These are phyloP conservation scores for Hapalemur alaotrensis DNA, from an alignment of 2,797 vertebrate genomes.

Conservation along the genomic window DNA sequence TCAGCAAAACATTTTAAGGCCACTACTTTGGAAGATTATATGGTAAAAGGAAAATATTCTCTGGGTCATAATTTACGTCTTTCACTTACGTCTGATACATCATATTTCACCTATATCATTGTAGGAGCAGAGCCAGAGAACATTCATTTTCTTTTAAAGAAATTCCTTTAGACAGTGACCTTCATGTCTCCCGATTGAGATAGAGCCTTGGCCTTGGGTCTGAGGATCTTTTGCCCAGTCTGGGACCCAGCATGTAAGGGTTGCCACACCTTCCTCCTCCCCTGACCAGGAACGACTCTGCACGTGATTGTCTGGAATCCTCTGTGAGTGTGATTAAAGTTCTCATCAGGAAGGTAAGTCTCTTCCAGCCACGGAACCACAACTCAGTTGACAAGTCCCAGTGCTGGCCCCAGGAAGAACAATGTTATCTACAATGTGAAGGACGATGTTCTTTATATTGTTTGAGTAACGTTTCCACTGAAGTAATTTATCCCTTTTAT, in stretches of 20 bases:
- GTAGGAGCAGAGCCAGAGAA: not conserved
- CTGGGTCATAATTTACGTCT: too few relatives aligned
- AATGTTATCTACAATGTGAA: not conserved
- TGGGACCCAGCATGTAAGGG: not conserved
- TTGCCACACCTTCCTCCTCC: not conserved
- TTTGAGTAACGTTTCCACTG: not conserved
- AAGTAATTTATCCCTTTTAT: not conserved
- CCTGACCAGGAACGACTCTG: fast-evolving
- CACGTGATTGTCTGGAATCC: not conserved
- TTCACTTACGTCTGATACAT: too few relatives aligned
- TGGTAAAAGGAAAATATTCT: not conserved
- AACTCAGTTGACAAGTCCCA: not conserved
- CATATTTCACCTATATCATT: not conserved
- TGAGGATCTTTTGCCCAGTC: not conserved
- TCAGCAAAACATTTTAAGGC: not conserved
- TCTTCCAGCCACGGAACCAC: not conserved
- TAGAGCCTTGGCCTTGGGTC: not conserved
- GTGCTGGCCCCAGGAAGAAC: not conserved
- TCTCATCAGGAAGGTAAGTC: not conserved
- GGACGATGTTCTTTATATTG: not conserved
- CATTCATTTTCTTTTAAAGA: not conserved
- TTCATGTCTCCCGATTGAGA: not conserved
- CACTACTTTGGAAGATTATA: not conserved
- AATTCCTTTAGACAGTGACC: not conserved
- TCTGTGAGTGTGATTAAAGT: not conserved